A percentile compares a stretch with the other conserved stretches of the same genome.
phyloP scores from a whole-genome alignment of 2,888 invertebrate genomes.

The Stenolophus ochropezus region DNA sequence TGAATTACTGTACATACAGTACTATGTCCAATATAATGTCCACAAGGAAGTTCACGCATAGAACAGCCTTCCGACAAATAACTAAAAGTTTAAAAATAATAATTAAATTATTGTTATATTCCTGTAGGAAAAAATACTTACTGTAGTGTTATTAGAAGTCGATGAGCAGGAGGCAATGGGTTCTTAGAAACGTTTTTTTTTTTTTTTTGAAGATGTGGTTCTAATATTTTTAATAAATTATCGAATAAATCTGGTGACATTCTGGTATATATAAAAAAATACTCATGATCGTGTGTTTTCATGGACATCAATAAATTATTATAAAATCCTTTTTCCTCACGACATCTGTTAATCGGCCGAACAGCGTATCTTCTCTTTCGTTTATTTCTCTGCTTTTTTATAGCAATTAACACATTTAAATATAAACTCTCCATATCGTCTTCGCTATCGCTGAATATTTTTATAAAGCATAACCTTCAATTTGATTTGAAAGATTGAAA shows the following conservation, averaged over 20 bases:
- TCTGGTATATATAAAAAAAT: neutral
- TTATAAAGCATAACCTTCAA: too few relatives aligned
- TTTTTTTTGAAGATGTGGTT: neutral
- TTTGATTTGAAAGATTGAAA: too few relatives aligned
- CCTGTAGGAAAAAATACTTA: too few relatives aligned
- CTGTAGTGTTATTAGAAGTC: neutral
- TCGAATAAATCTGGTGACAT: neutral
- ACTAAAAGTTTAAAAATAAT: too few relatives aligned
- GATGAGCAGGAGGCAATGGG: neutral
- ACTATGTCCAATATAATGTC: constrained; percentile 36
- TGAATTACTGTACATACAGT: constrained; percentile 51
- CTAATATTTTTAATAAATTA: neutral
- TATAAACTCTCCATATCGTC: too few relatives aligned
- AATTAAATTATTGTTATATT: too few relatives aligned
- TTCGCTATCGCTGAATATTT: too few relatives aligned
- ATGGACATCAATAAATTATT: neutral
- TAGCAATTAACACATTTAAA: too few relatives aligned
- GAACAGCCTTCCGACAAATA: too few relatives aligned
- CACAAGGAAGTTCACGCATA: constrained; percentile 53
- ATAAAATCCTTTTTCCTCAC: neutral
- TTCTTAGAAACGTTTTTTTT: neutral
- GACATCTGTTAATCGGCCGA: neutral
- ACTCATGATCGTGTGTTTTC: neutral
- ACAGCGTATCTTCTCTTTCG: neutral
- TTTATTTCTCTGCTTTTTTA: too few relatives aligned